Evolutionary conservation across 2,888 invertebrate species (phyloP).

Genomic region (Perizoma flavofasciatum): DNA sequence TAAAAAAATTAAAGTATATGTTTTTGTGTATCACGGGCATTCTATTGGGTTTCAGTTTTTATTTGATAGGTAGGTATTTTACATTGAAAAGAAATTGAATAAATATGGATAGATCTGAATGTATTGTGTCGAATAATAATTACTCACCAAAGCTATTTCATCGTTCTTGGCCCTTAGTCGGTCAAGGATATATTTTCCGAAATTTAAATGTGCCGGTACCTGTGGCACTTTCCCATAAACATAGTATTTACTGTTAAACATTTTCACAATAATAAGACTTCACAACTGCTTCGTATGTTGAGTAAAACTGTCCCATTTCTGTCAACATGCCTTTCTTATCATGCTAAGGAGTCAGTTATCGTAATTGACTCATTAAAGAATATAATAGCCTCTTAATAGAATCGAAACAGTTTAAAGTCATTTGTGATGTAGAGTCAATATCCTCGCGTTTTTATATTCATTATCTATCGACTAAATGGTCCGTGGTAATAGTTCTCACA

Average conservation of each 20-base stretch:
- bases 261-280: conserved; percentile 31
- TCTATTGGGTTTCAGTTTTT: no score
- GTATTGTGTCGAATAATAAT: background rate
- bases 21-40: no score
- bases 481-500: no score
- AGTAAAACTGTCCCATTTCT: conserved; percentile 1
- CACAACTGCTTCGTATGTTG: background rate
- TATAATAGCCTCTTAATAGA: no score
- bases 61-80: no score
- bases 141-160: conserved; percentile 61
- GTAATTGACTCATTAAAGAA: background rate
- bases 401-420: no score
- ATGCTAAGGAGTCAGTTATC: no score
- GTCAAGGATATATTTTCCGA: conserved; percentile 65
- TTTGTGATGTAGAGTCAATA: no score
- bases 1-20: no score
- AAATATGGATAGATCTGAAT: background rate
- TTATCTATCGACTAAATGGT: no score
- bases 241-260: conserved; percentile 49
- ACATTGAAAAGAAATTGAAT: no score
- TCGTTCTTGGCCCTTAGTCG: conserved; percentile 45
- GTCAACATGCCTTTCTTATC: background rate
- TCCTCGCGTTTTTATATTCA: no score
- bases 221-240: conserved; percentile 56
- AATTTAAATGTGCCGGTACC: conserved; percentile 67